Conservation (phyloP, 2,888 invertebrate genomes). For the Neoaliturus tenellus region DNA sequence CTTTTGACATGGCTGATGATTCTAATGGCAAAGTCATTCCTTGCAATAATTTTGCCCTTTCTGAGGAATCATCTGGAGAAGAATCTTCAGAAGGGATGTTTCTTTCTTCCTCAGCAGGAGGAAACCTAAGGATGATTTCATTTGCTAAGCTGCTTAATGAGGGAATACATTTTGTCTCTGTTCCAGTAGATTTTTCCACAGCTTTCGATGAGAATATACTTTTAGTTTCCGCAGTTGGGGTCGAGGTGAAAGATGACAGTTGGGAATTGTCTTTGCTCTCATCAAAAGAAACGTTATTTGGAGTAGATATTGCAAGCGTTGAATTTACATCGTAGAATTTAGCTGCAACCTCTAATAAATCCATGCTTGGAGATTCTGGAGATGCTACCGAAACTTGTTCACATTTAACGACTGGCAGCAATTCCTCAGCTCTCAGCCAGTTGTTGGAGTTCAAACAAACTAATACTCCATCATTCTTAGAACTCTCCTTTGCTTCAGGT, state of each 20-base stretch:
- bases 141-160: background rate
- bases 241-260: constrained; percentile 62
- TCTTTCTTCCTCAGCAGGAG: background rate
- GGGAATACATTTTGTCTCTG: background rate
- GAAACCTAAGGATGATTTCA: constrained; percentile 24
- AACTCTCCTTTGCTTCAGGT: constrained; percentile 5
- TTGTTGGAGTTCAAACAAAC: constrained; percentile 3
- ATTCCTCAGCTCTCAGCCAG: constrained; percentile 56
- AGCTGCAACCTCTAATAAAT: constrained; percentile 44
- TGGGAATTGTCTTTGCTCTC: constrained; percentile 60
- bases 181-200: background rate
- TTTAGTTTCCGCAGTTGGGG: constrained; percentile 59
- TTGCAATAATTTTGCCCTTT: constrained; percentile 17
- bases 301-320: constrained; percentile 64
- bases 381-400: constrained; percentile 25
- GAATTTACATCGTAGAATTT: constrained; percentile 59
- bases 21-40: constrained; percentile 55
- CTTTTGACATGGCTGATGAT: constrained; percentile 52
- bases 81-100: background rate
- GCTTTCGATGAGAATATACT: constrained; percentile 19
- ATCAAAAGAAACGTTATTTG: constrained; percentile 60
- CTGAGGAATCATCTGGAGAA: constrained; percentile 34
- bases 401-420: constrained; percentile 20
- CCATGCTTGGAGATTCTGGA: constrained; percentile 44
- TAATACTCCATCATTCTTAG: background rate